A percentile compares a stretch with the other conserved stretches of the same genome.
phyloP scores from a whole-genome alignment of 2,888 invertebrate genomes.

The Drosophila limbata region DNA sequence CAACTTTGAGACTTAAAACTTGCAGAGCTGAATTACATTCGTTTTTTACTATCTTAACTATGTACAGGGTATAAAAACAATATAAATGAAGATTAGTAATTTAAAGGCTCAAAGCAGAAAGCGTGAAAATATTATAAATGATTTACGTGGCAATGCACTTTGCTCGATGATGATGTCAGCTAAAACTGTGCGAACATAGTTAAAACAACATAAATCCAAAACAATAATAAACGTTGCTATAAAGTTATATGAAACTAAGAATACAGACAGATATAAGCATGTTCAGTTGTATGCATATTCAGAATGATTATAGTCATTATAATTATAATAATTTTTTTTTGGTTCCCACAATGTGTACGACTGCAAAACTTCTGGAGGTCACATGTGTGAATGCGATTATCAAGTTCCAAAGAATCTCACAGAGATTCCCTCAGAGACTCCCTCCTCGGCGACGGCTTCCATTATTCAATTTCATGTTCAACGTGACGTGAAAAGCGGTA shows the following conservation, averaged over 20 bases:
- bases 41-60: background rate
- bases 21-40: too few relatives aligned
- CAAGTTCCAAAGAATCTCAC: constrained; percentile 43
- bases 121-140: constrained; percentile 54
- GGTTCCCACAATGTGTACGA: constrained; percentile 55
- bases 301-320: constrained; percentile 46
- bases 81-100: constrained; percentile 21
- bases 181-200: constrained; percentile 46
- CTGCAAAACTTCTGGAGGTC: constrained; percentile 51
- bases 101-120: constrained; percentile 31
- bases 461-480: constrained; percentile 45
- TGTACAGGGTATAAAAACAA: constrained; percentile 7
- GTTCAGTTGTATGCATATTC: constrained; percentile 14
- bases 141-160: constrained; percentile 43
- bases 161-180: constrained; percentile 46
- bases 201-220: constrained; percentile 36
- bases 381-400: constrained; percentile 38
- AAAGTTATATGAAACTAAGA: constrained; percentile 7
- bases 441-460: background rate
- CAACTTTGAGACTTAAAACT: too few relatives aligned
- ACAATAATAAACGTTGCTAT: constrained; percentile 17
- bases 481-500: constrained; percentile 62
- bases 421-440: constrained; percentile 1
- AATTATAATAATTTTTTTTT: constrained; percentile 50
- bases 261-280: constrained; percentile 7